Evolutionary conservation across 2,888 invertebrate species (phyloP), one percentile per base, ranked within the genome.

Genomic region (Schrankia costaestrigalis): DNA sequence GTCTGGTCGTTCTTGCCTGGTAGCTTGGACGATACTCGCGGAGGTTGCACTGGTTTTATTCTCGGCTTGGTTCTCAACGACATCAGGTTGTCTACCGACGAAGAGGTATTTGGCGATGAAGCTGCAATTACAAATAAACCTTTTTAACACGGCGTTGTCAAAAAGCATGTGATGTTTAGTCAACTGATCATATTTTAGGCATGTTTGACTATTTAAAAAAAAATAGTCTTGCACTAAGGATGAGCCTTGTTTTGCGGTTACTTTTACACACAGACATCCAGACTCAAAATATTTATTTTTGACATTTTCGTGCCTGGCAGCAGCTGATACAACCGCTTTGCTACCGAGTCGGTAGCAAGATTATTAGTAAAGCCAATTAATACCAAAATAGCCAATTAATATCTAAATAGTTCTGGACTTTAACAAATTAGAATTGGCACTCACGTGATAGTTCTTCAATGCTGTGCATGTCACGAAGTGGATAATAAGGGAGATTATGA

Each of bases 1-100:
- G 93, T 56, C 41, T 56, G 75, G 66, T 90, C 90, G 57, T 88
- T 89, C 74, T 90, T 90, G 71, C 82, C 81, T 59, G 84, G 78
- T 40, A 82, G 82, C 66, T 85, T 87, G 52, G 67, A 71, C 31
- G 65, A 59, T 53, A 93, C 90, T 50, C 90, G 89, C 0, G 93
- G 94, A 1, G 94, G 92, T 63, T 93, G 90, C 8, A 94, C 92
- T 0, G 94, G 92, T 58, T 93, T 93, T 42, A 91, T 90, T 46
- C 91, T 90, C 0, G 91, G 91, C 51, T 85, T 90, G 71, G 56
- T 88, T 42, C 90, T 87, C 11, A 89, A 69, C 1, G 84, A 77
- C 32, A 89, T 81, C 35, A 93, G 76, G 72, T 93, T 93, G 66
- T 93, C 93, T 4, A 93, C 92, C 4, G 93, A 93, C 1, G 92